Base-by-base conservation (phyloP, 2,888 invertebrate species). In the Lasioglossum zephyrum region DNA sequence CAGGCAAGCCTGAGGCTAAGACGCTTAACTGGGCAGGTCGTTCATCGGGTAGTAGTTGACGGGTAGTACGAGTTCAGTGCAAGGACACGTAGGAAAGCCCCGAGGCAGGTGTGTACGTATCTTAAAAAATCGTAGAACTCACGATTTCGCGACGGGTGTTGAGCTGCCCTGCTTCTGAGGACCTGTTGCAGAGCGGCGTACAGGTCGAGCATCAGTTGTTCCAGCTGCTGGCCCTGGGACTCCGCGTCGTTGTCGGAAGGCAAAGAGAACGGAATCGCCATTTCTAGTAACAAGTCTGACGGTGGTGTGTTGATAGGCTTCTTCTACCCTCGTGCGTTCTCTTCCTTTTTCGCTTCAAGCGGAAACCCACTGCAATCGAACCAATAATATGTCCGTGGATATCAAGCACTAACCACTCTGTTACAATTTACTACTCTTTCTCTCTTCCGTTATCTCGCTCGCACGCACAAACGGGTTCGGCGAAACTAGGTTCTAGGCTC, bases 141-240 rank as follows among this genome's bases (percentile, higher is more conserved):
- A 95, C 95, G 95, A 88, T 95, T 95, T 89, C 95, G 93, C 80
- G 93, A 93, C 69, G 93, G 93, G 87, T 95, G 94, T 78, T 94
- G 95, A 11, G 90, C 91, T 82, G 88, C 94, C 83, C 95, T 91
- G 89, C 91, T 93, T 41, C 95, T 92, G 60, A 95, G 93, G 89
- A 94, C 94, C 93, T 95, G 94, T 92, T 95, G 95, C 93, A 95
- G 93, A 1, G 92, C 93, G 5, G 93, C 91, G 87, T 95, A 94
- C 80, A 95, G 90, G 80, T 95, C 94, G 81, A 95, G 92, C 94
- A 95, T 94, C 80, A 95, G 93, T 79, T 94, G 94, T 81, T 94
- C 94, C 85, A 94, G 92, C 88, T 94, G 94, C 82, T 94, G 94
- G 69, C 92, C 91, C 88, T 93, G 93, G 18, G 89, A 87, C 77